Evolutionary conservation across 37 sponge, comb jelly and placozoan species (phyloP), one percentile per base, ranked within the genome.

Genomic region (Spongilla lacustris): DNA sequence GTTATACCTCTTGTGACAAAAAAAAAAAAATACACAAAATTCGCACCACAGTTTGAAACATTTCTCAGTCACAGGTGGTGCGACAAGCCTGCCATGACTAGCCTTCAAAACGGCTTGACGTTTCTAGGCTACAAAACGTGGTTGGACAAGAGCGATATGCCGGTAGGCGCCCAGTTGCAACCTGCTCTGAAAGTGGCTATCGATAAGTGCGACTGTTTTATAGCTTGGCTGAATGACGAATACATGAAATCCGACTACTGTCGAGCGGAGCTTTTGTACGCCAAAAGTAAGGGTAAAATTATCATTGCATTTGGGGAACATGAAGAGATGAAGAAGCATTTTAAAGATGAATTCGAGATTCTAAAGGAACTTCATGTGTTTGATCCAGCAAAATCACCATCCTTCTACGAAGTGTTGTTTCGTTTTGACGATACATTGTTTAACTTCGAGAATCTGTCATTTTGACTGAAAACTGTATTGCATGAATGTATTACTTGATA

Each of bases 51-150:
- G 72, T 85, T 85, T 78, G 79, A 66, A 2, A 69, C 78, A 33
- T 85, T 85, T 41, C 73, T 85, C 32, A 85, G 86, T 25, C 73
- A 85, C 58, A 68, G 78, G 33, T 70, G 79, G 26, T 69, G 11
- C 41, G 73, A 85, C 32, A 85, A 85, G 26, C 73, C 79, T 23
- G 19, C 78, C 19, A 85, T 85, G 86, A 58, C 71, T 69, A 85
- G 79, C 29, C 78, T 85, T 85, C 46, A 36, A 48, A 70, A 77
- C 38, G 86, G 86, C 2, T 72, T 85, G 19, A 34, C 33, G 29
- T 85, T 85, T 27, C 73, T 85, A 19, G 86, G 86, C 46, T 85
- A 84, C 67, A 69, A 75, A 24, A 84, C 85, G 33, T 84, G 85
- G 85, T 26, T 84, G 24, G 85, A 84, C 76, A 68, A 58, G 12